phyloP scores from a whole-genome alignment of 2,113 vertebrate genomes.

The Centropus bengalensis region DNA sequence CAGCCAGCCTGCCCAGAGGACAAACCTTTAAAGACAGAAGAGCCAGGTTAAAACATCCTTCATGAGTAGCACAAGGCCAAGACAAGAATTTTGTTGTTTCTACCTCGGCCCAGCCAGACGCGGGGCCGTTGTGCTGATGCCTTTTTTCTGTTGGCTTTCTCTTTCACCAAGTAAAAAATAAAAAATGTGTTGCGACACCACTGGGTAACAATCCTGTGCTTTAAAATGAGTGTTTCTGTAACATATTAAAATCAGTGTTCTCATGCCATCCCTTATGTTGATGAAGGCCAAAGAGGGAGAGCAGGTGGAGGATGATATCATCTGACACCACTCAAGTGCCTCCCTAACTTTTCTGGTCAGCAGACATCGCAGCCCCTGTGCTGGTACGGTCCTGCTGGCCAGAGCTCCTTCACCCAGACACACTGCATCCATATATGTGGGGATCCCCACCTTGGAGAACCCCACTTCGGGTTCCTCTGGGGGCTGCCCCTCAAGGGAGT shows the following conservation, averaged over 20 bases:
- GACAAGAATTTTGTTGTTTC: accelerated
- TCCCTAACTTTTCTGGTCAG: not conserved
- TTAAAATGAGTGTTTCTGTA: not conserved
- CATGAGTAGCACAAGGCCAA: accelerated
- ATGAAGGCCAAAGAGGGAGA: not conserved
- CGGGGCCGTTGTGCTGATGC: accelerated
- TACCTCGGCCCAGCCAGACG: not conserved
- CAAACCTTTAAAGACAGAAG: accelerated
- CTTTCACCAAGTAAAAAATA: accelerated
- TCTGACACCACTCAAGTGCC: accelerated
- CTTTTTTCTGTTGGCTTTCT: not conserved
- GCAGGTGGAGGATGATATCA: not conserved
- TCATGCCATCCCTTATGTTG: no score
- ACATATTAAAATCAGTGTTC: not conserved
- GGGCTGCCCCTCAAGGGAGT: accelerated
- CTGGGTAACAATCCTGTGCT: not conserved
- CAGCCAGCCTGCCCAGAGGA: not conserved
- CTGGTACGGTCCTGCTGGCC: not conserved
- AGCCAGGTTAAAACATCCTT: not conserved
- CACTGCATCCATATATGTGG: accelerated
- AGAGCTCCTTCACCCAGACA: not conserved
- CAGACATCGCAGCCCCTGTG: not conserved
- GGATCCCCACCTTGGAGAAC: no score
- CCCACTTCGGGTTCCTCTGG: not conserved
- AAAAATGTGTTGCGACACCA: not conserved